phyloP scores from a whole-genome alignment of 2,797 vertebrate genomes.

The Moxostoma hubbsi region DNA sequence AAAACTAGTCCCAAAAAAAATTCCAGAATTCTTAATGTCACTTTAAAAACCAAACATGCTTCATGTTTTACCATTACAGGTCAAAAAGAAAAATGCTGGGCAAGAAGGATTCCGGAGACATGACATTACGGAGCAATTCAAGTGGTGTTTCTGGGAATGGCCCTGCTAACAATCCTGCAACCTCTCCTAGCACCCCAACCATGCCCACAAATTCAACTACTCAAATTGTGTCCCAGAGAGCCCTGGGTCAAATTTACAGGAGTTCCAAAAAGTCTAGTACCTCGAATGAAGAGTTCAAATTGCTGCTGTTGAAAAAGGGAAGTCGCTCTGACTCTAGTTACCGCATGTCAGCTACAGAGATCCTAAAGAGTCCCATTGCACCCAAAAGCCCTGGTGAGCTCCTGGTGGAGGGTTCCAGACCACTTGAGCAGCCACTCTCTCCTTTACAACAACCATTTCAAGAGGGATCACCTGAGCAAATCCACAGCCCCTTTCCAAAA shows the following conservation, averaged over 20 bases:
- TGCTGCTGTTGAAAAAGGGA: slow-evolving; percentile 92
- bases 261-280: slow-evolving; percentile 94
- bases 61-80: slow-evolving; percentile 71
- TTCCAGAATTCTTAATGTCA: neutral
- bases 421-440: slow-evolving; percentile 72
- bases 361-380: slow-evolving; percentile 91
- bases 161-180: slow-evolving; percentile 61
- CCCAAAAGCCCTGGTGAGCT: slow-evolving; percentile 83
- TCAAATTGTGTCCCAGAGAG: slow-evolving; percentile 79
- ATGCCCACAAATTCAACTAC: slow-evolving; percentile 60
- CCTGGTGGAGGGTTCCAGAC: slow-evolving; percentile 69
- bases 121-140: slow-evolving; percentile 75
- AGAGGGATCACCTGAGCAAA: slow-evolving; percentile 59
- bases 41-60: neutral
- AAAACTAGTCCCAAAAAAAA: neutral
- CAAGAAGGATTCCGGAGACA: slow-evolving; percentile 90
- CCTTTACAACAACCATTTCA: slow-evolving; percentile 59
- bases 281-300: slow-evolving; percentile 96
- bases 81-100: slow-evolving; percentile 98
- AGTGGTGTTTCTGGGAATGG: slow-evolving; percentile 67
- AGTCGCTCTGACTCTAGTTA: slow-evolving; percentile 94
- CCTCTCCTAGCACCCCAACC: slow-evolving; percentile 59
- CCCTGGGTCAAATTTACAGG: slow-evolving; percentile 89
- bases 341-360: slow-evolving; percentile 95
- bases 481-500: slow-evolving; percentile 78